These are phyloP conservation scores for Diadegma fenestrale DNA, from an alignment of 2,888 invertebrate genomes.

Conservation along the genomic window DNA sequence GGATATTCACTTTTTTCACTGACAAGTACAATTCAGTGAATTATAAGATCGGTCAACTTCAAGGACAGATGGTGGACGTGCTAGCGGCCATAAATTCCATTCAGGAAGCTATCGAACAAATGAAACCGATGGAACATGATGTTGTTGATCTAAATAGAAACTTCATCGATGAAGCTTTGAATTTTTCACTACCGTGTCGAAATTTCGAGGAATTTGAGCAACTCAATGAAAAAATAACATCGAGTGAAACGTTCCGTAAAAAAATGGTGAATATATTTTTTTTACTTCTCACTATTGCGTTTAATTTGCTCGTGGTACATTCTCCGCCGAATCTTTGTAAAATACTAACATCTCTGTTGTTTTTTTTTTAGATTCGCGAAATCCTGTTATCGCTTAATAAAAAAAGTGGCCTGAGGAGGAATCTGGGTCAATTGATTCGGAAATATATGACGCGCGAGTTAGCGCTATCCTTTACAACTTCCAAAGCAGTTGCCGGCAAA, in stretches of 20 bases:
- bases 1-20: too few relatives aligned
- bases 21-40: background rate
- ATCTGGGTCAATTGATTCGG: background rate
- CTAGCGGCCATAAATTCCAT: background rate
- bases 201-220: background rate
- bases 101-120: background rate
- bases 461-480: background rate
- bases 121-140: background rate
- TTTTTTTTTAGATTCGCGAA: background rate
- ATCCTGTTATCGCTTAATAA: background rate
- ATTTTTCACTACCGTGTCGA: background rate
- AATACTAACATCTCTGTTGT: background rate
- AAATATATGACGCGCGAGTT: background rate
- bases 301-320: background rate
- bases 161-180: background rate
- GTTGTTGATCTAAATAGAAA: background rate
- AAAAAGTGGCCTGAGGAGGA: background rate
- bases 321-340: background rate
- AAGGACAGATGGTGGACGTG: background rate
- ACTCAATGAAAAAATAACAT: background rate
- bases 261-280: background rate
- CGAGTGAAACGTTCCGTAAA: background rate
- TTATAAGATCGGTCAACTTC: slow-evolving; percentile 2
- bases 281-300: background rate
- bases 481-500: background rate